These are phyloP conservation scores for Scrobipalpa atriplicella DNA, from an alignment of 2,888 invertebrate species.

Conservation along the genomic window DNA sequence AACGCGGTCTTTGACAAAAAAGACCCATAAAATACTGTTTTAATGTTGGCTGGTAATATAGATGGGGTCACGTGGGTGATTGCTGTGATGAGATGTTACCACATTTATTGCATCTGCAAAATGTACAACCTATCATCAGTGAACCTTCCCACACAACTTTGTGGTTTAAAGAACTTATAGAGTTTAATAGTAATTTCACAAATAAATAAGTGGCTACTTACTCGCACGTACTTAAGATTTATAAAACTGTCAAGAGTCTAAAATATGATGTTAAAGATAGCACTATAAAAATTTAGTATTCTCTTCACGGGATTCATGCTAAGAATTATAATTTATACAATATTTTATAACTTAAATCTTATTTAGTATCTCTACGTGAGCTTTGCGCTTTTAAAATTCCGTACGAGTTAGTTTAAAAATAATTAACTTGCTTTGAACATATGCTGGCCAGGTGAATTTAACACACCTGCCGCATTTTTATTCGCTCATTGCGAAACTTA, in stretches of 20 bases:
- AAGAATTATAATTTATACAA: conserved; percentile 29
- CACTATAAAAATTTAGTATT: conserved; percentile 24
- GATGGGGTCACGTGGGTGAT: too few species aligned
- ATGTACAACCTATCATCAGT: too few species aligned
- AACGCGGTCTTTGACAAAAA: too few species aligned
- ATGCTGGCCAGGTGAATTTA: conserved; percentile 73
- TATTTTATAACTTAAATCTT: conserved; percentile 28
- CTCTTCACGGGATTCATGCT: conserved; percentile 15
- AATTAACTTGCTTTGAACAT: conserved; percentile 68
- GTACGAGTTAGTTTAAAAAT: conserved; percentile 44
- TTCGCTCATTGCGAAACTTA: conserved; percentile 69
- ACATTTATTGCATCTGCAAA: too few species aligned
- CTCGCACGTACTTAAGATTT: not conserved
- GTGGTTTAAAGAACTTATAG: too few species aligned
- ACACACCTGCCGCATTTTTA: conserved; percentile 70
- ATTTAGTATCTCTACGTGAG: conserved; percentile 39
- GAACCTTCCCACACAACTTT: too few species aligned
- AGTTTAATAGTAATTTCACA: too few species aligned
- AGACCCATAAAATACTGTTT: too few species aligned
- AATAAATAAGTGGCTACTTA: not conserved
- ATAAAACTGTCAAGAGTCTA: conserved; percentile 9
- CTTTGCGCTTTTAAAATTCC: conserved; percentile 26
- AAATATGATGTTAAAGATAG: conserved; percentile 3
- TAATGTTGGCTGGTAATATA: too few species aligned
- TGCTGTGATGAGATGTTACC: too few species aligned